Conservation (phyloP, 2,797 vertebrate species). For the Bovichtus variegatus region DNA sequence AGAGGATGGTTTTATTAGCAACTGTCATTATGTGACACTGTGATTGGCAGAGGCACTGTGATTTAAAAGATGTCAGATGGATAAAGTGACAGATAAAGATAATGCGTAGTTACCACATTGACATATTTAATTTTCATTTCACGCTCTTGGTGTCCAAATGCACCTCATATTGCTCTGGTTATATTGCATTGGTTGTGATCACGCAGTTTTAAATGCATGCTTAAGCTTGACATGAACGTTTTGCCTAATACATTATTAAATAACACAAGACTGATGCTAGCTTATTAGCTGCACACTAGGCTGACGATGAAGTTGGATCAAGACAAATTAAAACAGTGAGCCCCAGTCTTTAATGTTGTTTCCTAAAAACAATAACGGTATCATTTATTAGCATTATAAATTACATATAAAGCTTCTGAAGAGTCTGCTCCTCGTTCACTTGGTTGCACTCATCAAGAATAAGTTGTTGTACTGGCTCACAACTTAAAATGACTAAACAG, state of each 20-base stretch:
- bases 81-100: background rate
- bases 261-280: background rate
- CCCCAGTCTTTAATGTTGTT: background rate
- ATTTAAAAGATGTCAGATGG: background rate
- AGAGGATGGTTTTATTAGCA: background rate
- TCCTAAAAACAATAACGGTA: background rate
- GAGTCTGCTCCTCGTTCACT: constrained; percentile 33
- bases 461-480: constrained; percentile 19
- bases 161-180: background rate
- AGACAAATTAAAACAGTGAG: background rate
- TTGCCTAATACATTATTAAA: constrained; percentile 3
- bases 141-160: background rate
- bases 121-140: constrained; percentile 5
- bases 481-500: constrained; percentile 48
- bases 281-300: constrained; percentile 9
- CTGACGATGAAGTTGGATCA: no score
- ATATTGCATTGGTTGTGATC: background rate
- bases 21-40: background rate
- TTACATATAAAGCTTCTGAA: background rate
- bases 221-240: constrained; percentile 7
- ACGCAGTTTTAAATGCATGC: background rate
- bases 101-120: background rate
- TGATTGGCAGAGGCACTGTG: constrained; percentile 9
- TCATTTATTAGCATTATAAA: background rate
- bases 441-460: constrained; percentile 25